phyloP scores from a whole-genome alignment of 2,797 vertebrate genomes.

The Pseudocheirus occidentalis region DNA sequence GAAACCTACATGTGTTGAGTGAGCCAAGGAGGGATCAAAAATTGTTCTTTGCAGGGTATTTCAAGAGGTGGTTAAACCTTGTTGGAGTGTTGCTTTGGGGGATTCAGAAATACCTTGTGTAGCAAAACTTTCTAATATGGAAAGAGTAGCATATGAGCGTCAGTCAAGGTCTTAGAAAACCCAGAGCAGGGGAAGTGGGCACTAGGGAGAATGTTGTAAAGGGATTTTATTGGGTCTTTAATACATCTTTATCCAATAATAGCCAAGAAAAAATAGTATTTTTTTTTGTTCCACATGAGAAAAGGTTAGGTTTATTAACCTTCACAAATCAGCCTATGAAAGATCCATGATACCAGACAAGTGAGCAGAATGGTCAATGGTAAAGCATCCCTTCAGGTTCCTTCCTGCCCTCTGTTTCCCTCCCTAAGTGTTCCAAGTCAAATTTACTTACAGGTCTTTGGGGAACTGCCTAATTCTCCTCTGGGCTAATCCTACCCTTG shows the following conservation, averaged over 20 bases:
- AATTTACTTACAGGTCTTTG: not conserved
- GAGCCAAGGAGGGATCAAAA: constrained; percentile 70
- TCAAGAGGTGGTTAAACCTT: constrained; percentile 77
- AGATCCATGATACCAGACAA: constrained; percentile 26
- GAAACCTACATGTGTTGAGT: constrained; percentile 38
- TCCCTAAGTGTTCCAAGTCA: not conserved
- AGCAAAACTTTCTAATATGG: constrained; percentile 71
- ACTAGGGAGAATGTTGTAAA: constrained; percentile 65
- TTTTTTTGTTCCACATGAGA: constrained; percentile 69
- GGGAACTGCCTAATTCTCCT: not conserved
- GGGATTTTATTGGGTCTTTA: constrained; percentile 77
- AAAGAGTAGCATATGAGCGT: constrained; percentile 61
- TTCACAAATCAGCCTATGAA: constrained; percentile 71
- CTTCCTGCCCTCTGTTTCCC: not conserved
- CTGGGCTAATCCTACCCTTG: not conserved
- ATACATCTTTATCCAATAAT: constrained; percentile 81
- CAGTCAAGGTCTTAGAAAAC: constrained; percentile 67
- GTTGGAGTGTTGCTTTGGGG: constrained; percentile 73
- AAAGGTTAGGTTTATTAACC: constrained; percentile 71
- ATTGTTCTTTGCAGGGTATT: constrained; percentile 77
- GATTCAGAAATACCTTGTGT: constrained; percentile 77
- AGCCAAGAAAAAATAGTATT: constrained; percentile 66
- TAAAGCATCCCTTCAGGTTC: not conserved
- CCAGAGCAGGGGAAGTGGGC: constrained; percentile 52
- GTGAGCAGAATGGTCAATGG: not conserved